phyloP scores from a whole-genome alignment of 2,797 vertebrate genomes.

The Acropternis orthonyx region DNA sequence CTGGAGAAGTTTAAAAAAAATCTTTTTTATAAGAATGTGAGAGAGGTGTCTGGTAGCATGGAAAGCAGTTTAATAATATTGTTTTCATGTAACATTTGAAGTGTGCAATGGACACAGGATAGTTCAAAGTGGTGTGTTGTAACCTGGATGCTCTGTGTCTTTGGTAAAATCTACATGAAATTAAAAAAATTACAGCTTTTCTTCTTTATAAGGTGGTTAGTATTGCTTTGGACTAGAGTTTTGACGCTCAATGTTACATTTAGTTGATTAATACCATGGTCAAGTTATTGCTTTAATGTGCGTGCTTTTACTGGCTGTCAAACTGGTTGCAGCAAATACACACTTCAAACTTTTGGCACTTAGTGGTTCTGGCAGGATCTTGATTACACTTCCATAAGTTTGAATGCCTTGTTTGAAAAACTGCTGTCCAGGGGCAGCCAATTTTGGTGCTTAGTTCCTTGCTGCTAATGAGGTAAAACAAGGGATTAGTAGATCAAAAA shows the following conservation, averaged over 20 bases:
- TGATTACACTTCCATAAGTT: neutral
- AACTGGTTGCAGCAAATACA: neutral
- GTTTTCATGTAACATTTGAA: neutral
- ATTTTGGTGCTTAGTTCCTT: neutral
- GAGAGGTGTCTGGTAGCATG: neutral
- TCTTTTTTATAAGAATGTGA: neutral
- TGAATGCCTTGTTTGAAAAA: neutral
- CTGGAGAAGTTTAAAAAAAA: neutral
- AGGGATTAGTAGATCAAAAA: neutral
- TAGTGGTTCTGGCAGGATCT: neutral
- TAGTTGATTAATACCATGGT: slow-evolving; percentile 22
- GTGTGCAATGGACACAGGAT: neutral
- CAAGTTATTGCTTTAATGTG: slow-evolving; percentile 15
- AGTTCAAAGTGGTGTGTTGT: neutral
- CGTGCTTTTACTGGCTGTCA: slow-evolving; percentile 5
- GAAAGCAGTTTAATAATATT: neutral
- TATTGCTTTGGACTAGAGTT: slow-evolving; percentile 22
- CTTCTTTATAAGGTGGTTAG: neutral
- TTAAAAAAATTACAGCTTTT: neutral
- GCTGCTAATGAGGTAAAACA: neutral
- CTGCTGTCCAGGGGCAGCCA: neutral
- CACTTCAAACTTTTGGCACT: neutral
- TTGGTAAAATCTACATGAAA: neutral
- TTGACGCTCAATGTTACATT: slow-evolving; percentile 6
- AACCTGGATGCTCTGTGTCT: neutral